Conservation (phyloP, 2,797 vertebrate genomes). For the Thalassophryne amazonica region DNA sequence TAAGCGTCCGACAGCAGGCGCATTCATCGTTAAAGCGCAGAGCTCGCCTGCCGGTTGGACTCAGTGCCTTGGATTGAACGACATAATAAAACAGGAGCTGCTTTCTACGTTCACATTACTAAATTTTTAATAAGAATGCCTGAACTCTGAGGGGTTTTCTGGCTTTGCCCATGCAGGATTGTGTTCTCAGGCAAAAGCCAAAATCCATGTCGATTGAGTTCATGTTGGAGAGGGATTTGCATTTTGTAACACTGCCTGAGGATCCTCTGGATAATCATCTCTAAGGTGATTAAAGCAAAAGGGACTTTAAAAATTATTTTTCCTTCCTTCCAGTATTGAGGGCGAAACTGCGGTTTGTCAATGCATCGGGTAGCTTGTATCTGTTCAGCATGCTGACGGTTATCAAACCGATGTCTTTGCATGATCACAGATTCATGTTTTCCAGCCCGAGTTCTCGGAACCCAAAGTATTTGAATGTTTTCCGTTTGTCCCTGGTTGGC, state of each 20-base stretch:
- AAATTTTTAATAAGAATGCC: slow-evolving; percentile 2
- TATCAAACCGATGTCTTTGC: not conserved
- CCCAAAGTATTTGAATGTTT: no score
- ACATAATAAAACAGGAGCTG: not conserved
- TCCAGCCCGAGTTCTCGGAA: no score
- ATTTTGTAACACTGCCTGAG: slow-evolving; percentile 45
- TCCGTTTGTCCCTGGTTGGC: no score
- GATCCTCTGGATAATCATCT: slow-evolving; percentile 71
- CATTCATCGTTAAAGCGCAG: not conserved
- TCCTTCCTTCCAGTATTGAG: no score
- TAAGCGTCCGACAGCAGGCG: slow-evolving; percentile 12
- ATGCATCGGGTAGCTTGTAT: no score
- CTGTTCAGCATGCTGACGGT: not conserved
- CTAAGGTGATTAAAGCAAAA: slow-evolving; percentile 58
- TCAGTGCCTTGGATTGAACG: no score
- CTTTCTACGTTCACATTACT: slow-evolving; percentile 9
- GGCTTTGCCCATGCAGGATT: slow-evolving; percentile 6
- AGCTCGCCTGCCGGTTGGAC: no score
- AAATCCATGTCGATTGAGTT: slow-evolving; percentile 49
- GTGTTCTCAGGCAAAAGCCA: slow-evolving; percentile 33
- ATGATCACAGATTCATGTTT: no score
- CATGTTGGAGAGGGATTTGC: slow-evolving; percentile 48
- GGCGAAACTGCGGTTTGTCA: slow-evolving; percentile 31
- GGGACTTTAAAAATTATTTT: no score
- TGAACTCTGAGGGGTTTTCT: slow-evolving; percentile 1